A percentile compares a stretch with the other conserved stretches of the same genome.
Evolutionary conservation across 2,797 vertebrate genomes (phyloP).

Genomic region (Lithobates sylvaticus): DNA sequence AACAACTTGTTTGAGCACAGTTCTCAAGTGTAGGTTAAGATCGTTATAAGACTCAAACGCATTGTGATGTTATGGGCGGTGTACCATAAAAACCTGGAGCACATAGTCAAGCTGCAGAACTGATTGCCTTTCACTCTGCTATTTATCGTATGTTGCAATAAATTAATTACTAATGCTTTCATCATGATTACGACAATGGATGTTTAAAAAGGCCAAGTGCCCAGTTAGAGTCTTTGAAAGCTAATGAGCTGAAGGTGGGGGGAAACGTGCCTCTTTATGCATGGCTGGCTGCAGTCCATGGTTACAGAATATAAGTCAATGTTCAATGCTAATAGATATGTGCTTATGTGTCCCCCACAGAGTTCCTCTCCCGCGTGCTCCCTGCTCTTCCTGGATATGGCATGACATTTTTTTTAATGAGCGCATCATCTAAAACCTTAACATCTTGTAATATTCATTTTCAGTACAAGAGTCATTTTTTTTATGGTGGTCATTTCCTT

Average conservation of each 20-base stretch:
- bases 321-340: constrained; percentile 25
- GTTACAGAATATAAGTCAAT: constrained; percentile 38
- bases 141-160: constrained; percentile 32
- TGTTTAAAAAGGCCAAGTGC: constrained; percentile 46
- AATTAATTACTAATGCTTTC: constrained; percentile 37
- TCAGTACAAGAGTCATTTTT: background rate
- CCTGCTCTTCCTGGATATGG: background rate
- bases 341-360: background rate
- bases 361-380: background rate
- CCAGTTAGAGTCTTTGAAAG: constrained; percentile 42
- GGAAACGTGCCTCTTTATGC: constrained; percentile 23
- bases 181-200: constrained; percentile 25
- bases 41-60: background rate
- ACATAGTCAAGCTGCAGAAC: constrained; percentile 10
- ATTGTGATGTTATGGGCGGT: constrained; percentile 24
- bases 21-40: constrained; percentile 6
- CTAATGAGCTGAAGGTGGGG: constrained; percentile 13
- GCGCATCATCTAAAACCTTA: background rate
- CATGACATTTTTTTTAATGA: background rate
- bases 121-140: constrained; percentile 11
- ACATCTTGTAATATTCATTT: no score
- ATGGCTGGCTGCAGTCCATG: constrained; percentile 29
- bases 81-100: constrained; percentile 7
- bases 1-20: background rate
- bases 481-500: background rate